Conservation (phyloP, 2,113 vertebrate genomes). For the Bujurquina vittata region DNA sequence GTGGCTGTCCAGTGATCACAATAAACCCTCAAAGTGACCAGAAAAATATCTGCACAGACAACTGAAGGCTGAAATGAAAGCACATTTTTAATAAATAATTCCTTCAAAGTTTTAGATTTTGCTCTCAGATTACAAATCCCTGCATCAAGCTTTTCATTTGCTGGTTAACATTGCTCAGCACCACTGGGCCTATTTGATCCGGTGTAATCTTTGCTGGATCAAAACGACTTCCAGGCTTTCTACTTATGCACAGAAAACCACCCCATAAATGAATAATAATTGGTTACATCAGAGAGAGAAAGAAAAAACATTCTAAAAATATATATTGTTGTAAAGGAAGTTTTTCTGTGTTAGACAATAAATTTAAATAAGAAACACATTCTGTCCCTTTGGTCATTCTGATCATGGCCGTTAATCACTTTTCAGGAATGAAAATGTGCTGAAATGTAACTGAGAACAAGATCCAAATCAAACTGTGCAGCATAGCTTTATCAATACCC, state of each 20-base stretch:
- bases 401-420: neutral
- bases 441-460: slow-evolving; percentile 2
- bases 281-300: slow-evolving; percentile 5
- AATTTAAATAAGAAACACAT: neutral
- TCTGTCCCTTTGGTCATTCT: neutral
- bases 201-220: neutral
- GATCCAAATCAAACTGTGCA: neutral
- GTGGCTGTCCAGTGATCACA: neutral
- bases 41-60: neutral
- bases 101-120: neutral
- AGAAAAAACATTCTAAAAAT: neutral
- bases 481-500: neutral
- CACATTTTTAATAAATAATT: neutral
- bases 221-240: neutral
- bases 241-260: slow-evolving; percentile 4
- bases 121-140: neutral
- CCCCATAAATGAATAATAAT: neutral
- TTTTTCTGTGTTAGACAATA: neutral
- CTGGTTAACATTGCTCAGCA: neutral
- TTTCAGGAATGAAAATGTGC: neutral
- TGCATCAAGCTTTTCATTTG: neutral
- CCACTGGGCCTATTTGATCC: neutral
- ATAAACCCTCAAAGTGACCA: neutral
- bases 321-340: neutral
- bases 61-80: neutral